phyloP scores from a whole-genome alignment of 2,888 invertebrate species.

The Sicus ferrugineus region DNA sequence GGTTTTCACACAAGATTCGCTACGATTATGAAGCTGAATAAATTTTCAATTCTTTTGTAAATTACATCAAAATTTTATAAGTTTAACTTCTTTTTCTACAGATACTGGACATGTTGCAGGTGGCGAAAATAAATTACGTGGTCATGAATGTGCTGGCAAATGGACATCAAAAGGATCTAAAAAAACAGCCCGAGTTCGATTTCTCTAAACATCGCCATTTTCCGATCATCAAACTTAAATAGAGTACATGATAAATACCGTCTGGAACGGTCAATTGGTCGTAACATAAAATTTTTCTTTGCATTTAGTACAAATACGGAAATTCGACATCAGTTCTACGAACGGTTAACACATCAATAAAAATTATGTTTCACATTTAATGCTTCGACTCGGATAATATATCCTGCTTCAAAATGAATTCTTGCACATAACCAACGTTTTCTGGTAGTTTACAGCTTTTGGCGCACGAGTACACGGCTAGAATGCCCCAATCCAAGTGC shows the following conservation, averaged over 20 bases:
- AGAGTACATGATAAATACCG: conserved; percentile 23
- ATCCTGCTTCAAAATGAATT: conserved; percentile 89
- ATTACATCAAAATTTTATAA: no score
- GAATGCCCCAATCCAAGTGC: conserved; percentile 88
- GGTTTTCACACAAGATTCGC: background rate
- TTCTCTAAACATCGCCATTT: conserved; percentile 89
- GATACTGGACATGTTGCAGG: conserved; percentile 83
- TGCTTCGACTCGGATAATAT: conserved; percentile 54
- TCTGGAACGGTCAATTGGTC: conserved; percentile 19
- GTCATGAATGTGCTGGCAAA: conserved; percentile 91
- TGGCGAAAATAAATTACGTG: conserved; percentile 95
- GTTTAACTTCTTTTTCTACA: conserved; percentile 64
- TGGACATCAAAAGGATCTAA: conserved; percentile 89
- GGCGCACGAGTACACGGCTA: conserved; percentile 86
- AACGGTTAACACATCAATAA: background rate
- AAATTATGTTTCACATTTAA: background rate
- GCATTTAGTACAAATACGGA: background rate
- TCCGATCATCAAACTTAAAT: conserved; percentile 81
- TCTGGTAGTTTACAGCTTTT: conserved; percentile 74
- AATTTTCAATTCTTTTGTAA: no score
- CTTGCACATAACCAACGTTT: conserved; percentile 72
- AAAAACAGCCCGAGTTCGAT: conserved; percentile 87
- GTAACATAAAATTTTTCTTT: background rate
- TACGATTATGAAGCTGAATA: background rate
- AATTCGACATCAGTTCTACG: background rate